Evolutionary conservation across 2,113 vertebrate genomes (phyloP).

Genomic region (Campylorhamphus procurvoides): DNA sequence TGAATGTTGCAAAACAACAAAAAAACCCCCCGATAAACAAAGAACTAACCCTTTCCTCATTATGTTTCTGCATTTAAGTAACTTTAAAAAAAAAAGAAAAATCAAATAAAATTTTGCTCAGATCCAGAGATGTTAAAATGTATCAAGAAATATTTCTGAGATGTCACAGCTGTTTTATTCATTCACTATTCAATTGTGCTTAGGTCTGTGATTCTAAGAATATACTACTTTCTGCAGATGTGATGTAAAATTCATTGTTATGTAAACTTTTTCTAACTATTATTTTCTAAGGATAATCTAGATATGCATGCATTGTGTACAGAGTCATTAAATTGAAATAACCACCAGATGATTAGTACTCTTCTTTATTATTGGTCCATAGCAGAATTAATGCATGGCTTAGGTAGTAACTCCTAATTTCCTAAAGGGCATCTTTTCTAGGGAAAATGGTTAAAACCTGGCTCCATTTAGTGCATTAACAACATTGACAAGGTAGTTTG

Average conservation of each 20-base stretch:
- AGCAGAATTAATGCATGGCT: background rate
- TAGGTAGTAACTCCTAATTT: background rate
- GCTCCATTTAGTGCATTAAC: background rate
- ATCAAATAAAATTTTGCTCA: background rate
- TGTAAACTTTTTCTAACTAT: background rate
- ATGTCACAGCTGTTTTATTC: background rate
- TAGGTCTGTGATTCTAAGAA: background rate
- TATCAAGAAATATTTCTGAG: background rate
- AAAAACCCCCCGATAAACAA: background rate
- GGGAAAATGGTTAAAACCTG: background rate
- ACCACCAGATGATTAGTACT: background rate
- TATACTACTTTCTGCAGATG: background rate
- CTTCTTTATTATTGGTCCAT: background rate
- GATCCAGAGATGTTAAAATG: background rate
- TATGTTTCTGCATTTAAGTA: background rate
- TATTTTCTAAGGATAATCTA: background rate
- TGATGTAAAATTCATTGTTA: background rate
- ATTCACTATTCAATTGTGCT: background rate
- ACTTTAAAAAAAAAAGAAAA: background rate
- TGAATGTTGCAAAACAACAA: background rate
- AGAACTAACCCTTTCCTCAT: background rate
- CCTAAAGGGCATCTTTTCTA: background rate
- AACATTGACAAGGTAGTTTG: background rate
- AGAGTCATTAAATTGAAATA: background rate
- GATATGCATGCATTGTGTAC: background rate